Conservation (phyloP, 1,140 invertebrate species). For the Planococcus citri region DNA sequence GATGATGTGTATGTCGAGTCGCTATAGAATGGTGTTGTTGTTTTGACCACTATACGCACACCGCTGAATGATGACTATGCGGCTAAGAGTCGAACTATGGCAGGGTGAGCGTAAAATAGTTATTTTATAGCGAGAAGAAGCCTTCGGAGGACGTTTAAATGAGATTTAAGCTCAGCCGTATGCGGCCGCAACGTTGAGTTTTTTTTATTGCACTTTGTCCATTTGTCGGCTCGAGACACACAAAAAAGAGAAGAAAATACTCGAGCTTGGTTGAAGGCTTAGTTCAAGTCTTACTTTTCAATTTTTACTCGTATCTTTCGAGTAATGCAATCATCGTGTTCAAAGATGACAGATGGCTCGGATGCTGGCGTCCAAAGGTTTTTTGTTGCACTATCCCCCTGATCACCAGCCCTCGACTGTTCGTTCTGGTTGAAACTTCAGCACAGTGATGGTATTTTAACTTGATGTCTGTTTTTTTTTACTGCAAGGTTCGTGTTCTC, state of each 20-base stretch:
- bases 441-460: background rate
- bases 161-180: slow-evolving; percentile 2
- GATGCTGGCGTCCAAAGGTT: background rate
- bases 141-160: slow-evolving; percentile 13
- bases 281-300: background rate
- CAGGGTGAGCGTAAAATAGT: slow-evolving; percentile 5
- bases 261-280: background rate
- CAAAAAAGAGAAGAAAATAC: background rate
- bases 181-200: background rate
- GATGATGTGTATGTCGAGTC: too few species aligned
- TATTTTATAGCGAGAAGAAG: slow-evolving; percentile 17
- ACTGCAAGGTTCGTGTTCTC: too few species aligned
- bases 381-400: background rate
- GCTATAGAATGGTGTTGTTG: too few species aligned
- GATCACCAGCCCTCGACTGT: too few species aligned
- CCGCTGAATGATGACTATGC: too few species aligned
- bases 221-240: slow-evolving; percentile 9
- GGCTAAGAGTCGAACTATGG: too few species aligned
- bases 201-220: slow-evolving; percentile 17
- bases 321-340: background rate
- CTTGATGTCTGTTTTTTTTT: slow-evolving; percentile 11
- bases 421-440: too few species aligned
- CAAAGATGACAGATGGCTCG: slow-evolving; percentile 8
- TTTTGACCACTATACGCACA: too few species aligned
- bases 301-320: background rate